Evolutionary conservation across 2,113 vertebrate genomes (phyloP).

Genomic region (Ursus arctos): DNA sequence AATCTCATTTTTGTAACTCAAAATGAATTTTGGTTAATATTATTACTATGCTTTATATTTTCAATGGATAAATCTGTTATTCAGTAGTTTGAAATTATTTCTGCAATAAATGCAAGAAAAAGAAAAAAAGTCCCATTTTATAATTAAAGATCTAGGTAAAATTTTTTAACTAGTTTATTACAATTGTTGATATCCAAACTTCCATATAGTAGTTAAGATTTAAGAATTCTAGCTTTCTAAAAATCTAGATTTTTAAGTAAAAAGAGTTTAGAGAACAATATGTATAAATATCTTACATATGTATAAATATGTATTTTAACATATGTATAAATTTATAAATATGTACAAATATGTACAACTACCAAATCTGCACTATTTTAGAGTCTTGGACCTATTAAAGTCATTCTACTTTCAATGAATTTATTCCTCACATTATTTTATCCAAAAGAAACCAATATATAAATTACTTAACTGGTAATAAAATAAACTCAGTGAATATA

Average conservation of each 20-base stretch:
- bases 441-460: not conserved
- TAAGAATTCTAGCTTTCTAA: not conserved
- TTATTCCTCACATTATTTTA: constrained; percentile 2
- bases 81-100: not conserved
- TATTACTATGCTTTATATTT: not conserved
- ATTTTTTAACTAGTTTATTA: not conserved
- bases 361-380: not conserved
- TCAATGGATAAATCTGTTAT: not conserved
- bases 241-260: not conserved
- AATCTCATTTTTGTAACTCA: not conserved
- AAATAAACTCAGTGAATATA: constrained; percentile 44
- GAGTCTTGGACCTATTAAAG: not conserved
- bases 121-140: not conserved
- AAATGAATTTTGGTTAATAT: constrained; percentile 43
- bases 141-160: not conserved
- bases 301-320: not conserved
- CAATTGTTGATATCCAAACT: not conserved
- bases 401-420: not conserved
- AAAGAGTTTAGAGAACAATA: not conserved
- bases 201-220: not conserved
- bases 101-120: not conserved
- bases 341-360: not conserved
- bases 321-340: not conserved
- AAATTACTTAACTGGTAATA: not conserved
- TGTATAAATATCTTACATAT: not conserved